phyloP scores from a whole-genome alignment of 35 echinoderm and acorn worm species.

The Ptychodera flava region DNA sequence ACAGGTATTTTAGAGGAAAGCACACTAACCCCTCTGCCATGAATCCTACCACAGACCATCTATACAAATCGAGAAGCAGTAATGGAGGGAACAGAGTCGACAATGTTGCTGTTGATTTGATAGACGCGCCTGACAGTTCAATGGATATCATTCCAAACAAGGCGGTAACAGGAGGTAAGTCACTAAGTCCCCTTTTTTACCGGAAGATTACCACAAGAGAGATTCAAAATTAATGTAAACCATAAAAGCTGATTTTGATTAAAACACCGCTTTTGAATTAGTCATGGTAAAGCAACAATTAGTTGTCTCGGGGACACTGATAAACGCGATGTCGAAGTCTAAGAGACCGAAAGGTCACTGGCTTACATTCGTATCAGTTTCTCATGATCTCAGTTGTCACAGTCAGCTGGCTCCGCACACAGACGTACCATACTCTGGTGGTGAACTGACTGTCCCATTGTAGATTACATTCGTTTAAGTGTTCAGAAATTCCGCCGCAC shows the following conservation, averaged over 20 bases:
- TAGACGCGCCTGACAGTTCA: slow-evolving; percentile 47
- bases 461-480: too few relatives aligned
- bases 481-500: too few relatives aligned
- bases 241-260: neutral
- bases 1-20: slow-evolving; percentile 20
- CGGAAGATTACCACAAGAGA: too few relatives aligned
- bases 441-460: too few relatives aligned
- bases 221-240: neutral
- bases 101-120: slow-evolving; percentile 19
- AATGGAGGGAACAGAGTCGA: neutral
- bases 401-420: too few relatives aligned
- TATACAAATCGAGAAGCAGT: neutral
- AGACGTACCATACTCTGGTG: too few relatives aligned
- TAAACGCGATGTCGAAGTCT: neutral
- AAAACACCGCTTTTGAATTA: neutral
- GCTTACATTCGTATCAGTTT: too few relatives aligned
- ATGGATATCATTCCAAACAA: slow-evolving; percentile 47
- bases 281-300: neutral
- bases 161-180: too few relatives aligned
- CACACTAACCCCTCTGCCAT: slow-evolving; percentile 8
- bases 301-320: neutral
- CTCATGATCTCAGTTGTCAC: too few relatives aligned
- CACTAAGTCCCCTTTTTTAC: too few relatives aligned
- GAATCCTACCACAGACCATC: neutral
- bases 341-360: too few relatives aligned